A percentile compares a stretch with the other conserved stretches of the same genome.
phyloP scores from a whole-genome alignment of 2,113 vertebrate genomes.

The Crotophaga sulcirostris region DNA sequence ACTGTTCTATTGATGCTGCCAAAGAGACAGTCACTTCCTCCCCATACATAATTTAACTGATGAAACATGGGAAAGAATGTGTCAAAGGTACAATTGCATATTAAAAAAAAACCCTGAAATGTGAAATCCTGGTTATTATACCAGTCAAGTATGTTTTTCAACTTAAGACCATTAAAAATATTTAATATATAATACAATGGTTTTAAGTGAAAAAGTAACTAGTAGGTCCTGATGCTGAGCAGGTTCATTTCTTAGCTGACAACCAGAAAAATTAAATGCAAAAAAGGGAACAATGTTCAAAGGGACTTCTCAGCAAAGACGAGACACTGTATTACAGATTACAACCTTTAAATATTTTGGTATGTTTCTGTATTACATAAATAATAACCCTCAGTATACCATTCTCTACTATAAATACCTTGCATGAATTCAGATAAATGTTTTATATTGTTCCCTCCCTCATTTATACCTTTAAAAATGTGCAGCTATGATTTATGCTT shows the following conservation, averaged over 20 bases:
- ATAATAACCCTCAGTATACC: not conserved
- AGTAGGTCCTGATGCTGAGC: not conserved
- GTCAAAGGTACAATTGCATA: not conserved
- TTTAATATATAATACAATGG: not conserved
- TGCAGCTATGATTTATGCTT: slow-evolving; percentile 75
- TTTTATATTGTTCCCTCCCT: not conserved
- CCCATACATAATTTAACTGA: not conserved
- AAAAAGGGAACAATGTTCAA: not conserved
- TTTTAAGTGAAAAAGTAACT: not conserved
- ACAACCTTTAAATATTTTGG: not conserved
- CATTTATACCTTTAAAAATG: slow-evolving; percentile 40
- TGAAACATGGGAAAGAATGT: not conserved
- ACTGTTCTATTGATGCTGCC: not conserved
- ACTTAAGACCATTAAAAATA: not conserved
- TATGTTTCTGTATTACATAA: not conserved
- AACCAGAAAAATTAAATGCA: not conserved
- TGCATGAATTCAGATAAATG: not conserved
- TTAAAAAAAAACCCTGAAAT: not conserved
- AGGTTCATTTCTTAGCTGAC: not conserved
- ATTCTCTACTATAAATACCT: not conserved
- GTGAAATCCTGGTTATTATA: not conserved
- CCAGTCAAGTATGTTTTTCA: not conserved
- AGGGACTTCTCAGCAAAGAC: not conserved
- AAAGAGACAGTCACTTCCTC: not conserved
- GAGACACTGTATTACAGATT: not conserved